Evolutionary conservation across 2,113 vertebrate genomes (phyloP).

Genomic region (Parotia lawesii): DNA sequence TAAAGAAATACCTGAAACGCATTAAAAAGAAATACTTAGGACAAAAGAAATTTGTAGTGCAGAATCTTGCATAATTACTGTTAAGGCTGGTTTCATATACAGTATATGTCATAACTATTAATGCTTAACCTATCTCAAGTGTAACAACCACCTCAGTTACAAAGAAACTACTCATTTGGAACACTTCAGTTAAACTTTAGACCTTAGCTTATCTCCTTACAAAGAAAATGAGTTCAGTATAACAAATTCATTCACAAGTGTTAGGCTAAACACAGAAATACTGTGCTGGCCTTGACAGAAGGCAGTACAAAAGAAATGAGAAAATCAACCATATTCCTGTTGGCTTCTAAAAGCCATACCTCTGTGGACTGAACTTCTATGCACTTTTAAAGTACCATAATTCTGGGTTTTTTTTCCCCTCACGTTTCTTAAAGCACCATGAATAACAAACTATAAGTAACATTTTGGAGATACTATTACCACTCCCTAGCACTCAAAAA

Average conservation of each 20-base stretch:
- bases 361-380: not conserved
- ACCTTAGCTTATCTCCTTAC: not conserved
- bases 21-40: constrained; percentile 58
- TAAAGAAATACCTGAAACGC: constrained; percentile 88
- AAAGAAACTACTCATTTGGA: not conserved
- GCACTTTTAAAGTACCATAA: not conserved
- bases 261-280: not conserved
- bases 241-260: not conserved
- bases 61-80: not conserved
- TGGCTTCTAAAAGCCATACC: not conserved
- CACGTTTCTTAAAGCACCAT: not conserved
- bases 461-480: not conserved
- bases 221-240: not conserved
- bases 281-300: not conserved
- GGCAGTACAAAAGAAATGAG: not conserved
- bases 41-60: not conserved
- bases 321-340: not conserved
- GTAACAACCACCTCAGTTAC: not conserved
- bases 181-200: not conserved
- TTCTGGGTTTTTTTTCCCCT: not conserved
- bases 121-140: not conserved
- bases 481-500: not conserved
- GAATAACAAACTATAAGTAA: not conserved
- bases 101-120: not conserved
- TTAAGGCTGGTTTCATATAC: not conserved